These are phyloP conservation scores for Ataeniobius toweri DNA, from an alignment of 2,797 vertebrate species.

Conservation along the genomic window DNA sequence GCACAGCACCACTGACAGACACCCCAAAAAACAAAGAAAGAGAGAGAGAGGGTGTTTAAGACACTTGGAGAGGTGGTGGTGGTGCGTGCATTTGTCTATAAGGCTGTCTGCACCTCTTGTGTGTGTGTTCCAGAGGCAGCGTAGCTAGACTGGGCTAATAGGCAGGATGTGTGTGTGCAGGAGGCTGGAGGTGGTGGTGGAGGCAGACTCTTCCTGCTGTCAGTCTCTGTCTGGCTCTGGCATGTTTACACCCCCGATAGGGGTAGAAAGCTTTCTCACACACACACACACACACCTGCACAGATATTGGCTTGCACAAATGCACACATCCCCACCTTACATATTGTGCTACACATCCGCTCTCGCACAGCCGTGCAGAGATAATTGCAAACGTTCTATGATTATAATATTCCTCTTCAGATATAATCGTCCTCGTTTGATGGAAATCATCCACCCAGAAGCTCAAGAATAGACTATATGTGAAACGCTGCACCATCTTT, in stretches of 20 bases:
- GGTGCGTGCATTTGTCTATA: slow-evolving; percentile 13
- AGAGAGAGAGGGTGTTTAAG: slow-evolving; percentile 12
- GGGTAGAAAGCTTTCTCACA: slow-evolving; percentile 7
- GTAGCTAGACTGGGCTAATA: slow-evolving; percentile 46
- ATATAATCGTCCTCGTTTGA: slow-evolving; percentile 39
- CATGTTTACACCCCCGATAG: slow-evolving; percentile 43
- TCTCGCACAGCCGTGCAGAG: slow-evolving; percentile 15
- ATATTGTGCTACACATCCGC: slow-evolving; percentile 9
- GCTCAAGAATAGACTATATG: slow-evolving; percentile 1
- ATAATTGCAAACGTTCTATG: slow-evolving; percentile 33
- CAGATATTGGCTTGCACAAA: slow-evolving; percentile 8
- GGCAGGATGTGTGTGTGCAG: slow-evolving; percentile 40
- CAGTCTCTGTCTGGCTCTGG: slow-evolving; percentile 51
- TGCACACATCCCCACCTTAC: slow-evolving; percentile 13
- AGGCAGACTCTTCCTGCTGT: slow-evolving; percentile 57
- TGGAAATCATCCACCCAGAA: slow-evolving; percentile 23
- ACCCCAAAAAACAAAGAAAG: not conserved
- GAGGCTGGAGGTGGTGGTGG: slow-evolving; percentile 25
- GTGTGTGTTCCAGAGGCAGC: slow-evolving; percentile 34
- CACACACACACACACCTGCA: slow-evolving; percentile 10
- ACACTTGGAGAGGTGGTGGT: not conserved
- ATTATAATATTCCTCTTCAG: slow-evolving; percentile 35
- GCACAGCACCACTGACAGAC: slow-evolving; percentile 24
- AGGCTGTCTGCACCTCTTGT: not conserved
- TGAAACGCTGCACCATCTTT: not conserved